Conservation (phyloP, 2,113 vertebrate species). For the Leiothrix lutea region DNA sequence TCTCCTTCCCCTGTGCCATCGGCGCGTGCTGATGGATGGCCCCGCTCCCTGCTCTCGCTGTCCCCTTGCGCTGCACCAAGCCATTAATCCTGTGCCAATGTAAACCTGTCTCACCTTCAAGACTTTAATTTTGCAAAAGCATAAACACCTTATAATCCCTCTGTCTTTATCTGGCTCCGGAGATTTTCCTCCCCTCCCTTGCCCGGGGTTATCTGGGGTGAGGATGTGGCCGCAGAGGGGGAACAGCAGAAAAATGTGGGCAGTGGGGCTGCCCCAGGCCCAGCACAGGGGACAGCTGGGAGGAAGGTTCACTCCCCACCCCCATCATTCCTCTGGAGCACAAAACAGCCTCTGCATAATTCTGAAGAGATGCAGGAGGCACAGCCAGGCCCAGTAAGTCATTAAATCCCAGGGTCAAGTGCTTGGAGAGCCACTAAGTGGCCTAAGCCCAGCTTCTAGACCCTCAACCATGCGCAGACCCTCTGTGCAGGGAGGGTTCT, state of each 20-base stretch:
- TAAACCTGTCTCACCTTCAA: constrained; percentile 62
- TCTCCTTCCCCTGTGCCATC: constrained; percentile 40
- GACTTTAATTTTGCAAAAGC: constrained; percentile 59
- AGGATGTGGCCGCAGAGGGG: neutral
- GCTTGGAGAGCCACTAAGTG: neutral
- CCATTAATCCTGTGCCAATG: constrained; percentile 60
- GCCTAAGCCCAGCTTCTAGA: neutral
- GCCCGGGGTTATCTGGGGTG: constrained; percentile 27
- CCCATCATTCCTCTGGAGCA: neutral
- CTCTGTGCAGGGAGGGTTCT: neutral
- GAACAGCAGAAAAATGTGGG: neutral
- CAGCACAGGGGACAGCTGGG: neutral
- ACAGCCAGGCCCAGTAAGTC: neutral
- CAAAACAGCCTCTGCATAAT: neutral
- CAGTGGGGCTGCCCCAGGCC: neutral
- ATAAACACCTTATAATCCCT: constrained; percentile 59
- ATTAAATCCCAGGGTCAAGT: neutral
- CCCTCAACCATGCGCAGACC: neutral
- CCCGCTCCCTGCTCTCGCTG: constrained; percentile 25
- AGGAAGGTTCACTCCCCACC: neutral
- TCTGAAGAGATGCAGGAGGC: neutral
- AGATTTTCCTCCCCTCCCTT: neutral
- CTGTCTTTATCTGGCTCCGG: neutral
- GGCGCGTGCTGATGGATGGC: constrained; percentile 45
- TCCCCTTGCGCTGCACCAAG: constrained; percentile 44